Conservation (phyloP, 92 coral and sea anemone genomes). For the Parazoanthus darwini region DNA sequence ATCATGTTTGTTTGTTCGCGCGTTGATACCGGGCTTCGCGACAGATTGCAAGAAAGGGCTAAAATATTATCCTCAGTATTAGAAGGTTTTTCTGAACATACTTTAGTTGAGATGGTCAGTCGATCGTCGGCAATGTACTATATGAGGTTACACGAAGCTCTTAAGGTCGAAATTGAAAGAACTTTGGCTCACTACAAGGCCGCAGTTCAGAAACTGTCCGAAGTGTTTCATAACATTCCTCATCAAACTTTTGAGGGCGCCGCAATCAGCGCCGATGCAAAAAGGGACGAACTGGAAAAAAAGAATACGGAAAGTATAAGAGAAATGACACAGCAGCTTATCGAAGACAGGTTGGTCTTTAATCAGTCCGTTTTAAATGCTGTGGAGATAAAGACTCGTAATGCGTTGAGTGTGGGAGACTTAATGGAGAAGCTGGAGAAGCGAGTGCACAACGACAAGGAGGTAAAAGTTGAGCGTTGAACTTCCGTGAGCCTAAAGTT, state of each 20-base stretch:
- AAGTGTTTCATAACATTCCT: conserved; percentile 61
- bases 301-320: conserved; percentile 58
- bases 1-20: conserved; percentile 63
- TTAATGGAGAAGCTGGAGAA: conserved; percentile 68
- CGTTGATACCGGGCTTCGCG: conserved; percentile 60
- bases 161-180: conserved; percentile 69
- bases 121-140: conserved; percentile 64
- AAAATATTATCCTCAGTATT: conserved; percentile 59
- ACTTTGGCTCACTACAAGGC: conserved; percentile 64
- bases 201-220: conserved; percentile 62
- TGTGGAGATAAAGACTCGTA: conserved; percentile 68
- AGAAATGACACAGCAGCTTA: conserved; percentile 61
- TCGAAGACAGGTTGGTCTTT: conserved; percentile 78
- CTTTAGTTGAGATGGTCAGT: conserved; percentile 68
- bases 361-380: conserved; percentile 78
- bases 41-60: conserved; percentile 53
- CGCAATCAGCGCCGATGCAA: conserved; percentile 33
- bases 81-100: conserved; percentile 70
- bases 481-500: too few species aligned
- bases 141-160: conserved; percentile 76
- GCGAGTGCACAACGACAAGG: conserved; percentile 82
- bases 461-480: conserved; percentile 49
- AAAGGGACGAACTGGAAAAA: conserved; percentile 55
- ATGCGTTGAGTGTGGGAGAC: conserved; percentile 62
- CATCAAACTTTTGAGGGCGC: conserved; percentile 54